Percentiles rank a stretch among this genome's conserved stretches.
phyloP scores from a whole-genome alignment of 1,140 invertebrate genomes.

The Polypedilum pembai region DNA sequence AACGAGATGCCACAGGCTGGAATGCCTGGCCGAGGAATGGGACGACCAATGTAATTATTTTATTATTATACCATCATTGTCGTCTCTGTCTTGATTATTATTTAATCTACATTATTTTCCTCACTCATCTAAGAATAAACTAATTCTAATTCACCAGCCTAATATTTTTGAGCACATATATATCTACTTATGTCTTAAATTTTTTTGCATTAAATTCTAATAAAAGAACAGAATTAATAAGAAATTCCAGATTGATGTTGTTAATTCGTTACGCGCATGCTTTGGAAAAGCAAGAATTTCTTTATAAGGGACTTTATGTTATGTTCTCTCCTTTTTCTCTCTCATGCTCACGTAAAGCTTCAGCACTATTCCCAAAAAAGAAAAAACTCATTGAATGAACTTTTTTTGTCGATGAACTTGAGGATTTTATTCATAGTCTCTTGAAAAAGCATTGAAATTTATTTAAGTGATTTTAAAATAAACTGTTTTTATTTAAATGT shows the following conservation, averaged over 20 bases:
- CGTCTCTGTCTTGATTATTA: too few relatives aligned
- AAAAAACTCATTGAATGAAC: background rate
- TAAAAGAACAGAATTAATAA: conserved; percentile 33
- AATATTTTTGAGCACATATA: too few relatives aligned
- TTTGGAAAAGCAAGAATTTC: background rate
- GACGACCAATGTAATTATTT: conserved; percentile 51
- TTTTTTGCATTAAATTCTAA: conserved; percentile 30
- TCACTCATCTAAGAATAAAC: too few relatives aligned
- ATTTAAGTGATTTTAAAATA: conserved; percentile 9
- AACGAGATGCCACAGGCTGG: conserved; percentile 45
- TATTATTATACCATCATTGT: too few relatives aligned
- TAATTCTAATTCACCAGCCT: too few relatives aligned
- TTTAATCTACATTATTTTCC: too few relatives aligned
- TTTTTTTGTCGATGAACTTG: conserved; percentile 8
- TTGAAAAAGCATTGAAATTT: background rate
- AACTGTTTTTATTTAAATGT: background rate
- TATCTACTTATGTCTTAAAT: background rate
- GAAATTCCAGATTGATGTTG: conserved; percentile 30
- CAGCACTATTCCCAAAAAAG: background rate
- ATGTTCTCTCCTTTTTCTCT: too few relatives aligned
- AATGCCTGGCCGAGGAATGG: conserved; percentile 57
- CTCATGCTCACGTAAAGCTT: background rate
- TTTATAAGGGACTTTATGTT: background rate
- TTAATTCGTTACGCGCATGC: conserved; percentile 35
- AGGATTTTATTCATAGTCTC: background rate